Conservation (phyloP, 2,797 vertebrate species). For the Pempheris klunzingeri region DNA sequence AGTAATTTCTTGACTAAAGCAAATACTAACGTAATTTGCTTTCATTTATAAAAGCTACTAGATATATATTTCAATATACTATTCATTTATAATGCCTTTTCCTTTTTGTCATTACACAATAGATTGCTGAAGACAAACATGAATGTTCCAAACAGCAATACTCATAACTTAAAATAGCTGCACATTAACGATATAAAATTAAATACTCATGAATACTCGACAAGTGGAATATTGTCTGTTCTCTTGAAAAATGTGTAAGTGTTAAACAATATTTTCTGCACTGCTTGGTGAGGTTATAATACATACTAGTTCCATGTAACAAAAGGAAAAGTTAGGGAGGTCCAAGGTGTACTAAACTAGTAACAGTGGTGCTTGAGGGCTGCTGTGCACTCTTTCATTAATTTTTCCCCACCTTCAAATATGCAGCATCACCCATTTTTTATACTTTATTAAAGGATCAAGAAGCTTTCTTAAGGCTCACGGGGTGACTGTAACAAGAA, state of each 20-base stretch:
- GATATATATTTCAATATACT: conserved; percentile 69
- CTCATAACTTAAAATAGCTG: conserved; percentile 81
- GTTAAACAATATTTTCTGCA: conserved; percentile 70
- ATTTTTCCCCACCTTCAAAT: conserved; percentile 52
- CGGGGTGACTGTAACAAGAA: conserved; percentile 76
- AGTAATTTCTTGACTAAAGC: conserved; percentile 67
- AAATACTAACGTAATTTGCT: conserved; percentile 73
- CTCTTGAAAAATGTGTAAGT: conserved; percentile 61
- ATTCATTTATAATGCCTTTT: conserved; percentile 69
- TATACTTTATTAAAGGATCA: conserved; percentile 49
- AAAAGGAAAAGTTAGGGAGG: conserved; percentile 72
- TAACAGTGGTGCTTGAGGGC: conserved; percentile 76
- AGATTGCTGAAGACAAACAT: conserved; percentile 80
- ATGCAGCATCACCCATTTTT: conserved; percentile 54
- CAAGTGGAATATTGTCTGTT: conserved; percentile 64
- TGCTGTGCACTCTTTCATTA: conserved; percentile 60
- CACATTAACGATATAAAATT: conserved; percentile 82
- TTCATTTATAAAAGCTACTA: conserved; percentile 74
- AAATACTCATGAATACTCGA: conserved; percentile 79
- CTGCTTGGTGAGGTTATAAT: conserved; percentile 66
- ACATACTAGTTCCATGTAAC: conserved; percentile 69
- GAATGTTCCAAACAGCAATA: conserved; percentile 79
- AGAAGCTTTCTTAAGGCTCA: conserved; percentile 74
- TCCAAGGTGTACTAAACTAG: conserved; percentile 76
- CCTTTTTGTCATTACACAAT: conserved; percentile 73